These are phyloP conservation scores for Hermaeophaga mercurialis DNA, from an alignment of 2,888 invertebrate genomes.

Conservation along the genomic window DNA sequence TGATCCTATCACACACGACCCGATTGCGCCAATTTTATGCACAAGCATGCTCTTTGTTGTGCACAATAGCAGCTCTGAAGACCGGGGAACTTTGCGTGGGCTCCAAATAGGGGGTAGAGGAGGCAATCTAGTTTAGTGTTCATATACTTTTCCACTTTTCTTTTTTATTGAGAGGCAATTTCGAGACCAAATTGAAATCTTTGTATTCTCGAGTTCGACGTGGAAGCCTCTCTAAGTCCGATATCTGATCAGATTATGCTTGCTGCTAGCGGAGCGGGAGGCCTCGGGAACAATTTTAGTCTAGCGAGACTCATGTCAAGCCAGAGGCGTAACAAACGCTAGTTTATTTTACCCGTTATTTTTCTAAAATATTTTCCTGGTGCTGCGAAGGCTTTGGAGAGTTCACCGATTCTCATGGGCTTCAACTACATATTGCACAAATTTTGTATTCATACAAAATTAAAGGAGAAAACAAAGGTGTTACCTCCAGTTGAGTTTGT, in stretches of 20 bases:
- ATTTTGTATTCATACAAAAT: no score
- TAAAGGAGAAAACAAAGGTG: no score
- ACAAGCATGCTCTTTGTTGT: constrained; percentile 45
- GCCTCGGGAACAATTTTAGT: constrained; percentile 30
- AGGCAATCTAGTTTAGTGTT: constrained; percentile 55
- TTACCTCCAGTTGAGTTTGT: no score
- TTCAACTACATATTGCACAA: no score
- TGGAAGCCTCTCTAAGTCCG: constrained; percentile 55
- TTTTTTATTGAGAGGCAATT: constrained; percentile 58
- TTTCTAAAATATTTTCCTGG: no score
- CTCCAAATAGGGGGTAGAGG: constrained; percentile 11
- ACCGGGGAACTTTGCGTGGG: constrained; percentile 21
- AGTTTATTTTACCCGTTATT: no score
- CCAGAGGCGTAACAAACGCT: no score
- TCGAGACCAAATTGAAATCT: constrained; percentile 58
- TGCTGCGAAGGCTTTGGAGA: no score
- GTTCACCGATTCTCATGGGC: no score
- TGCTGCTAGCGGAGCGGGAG: constrained; percentile 47
- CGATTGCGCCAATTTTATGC: constrained; percentile 43
- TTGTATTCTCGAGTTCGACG: constrained; percentile 57
- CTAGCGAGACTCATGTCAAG: constrained; percentile 13
- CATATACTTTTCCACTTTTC: constrained; percentile 56
- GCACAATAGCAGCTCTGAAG: constrained; percentile 41
- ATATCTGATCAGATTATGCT: constrained; percentile 58
- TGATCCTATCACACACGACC: constrained; percentile 42